Evolutionary conservation across 2,113 vertebrate species (phyloP).

Genomic region (Myiagra hebetior): DNA sequence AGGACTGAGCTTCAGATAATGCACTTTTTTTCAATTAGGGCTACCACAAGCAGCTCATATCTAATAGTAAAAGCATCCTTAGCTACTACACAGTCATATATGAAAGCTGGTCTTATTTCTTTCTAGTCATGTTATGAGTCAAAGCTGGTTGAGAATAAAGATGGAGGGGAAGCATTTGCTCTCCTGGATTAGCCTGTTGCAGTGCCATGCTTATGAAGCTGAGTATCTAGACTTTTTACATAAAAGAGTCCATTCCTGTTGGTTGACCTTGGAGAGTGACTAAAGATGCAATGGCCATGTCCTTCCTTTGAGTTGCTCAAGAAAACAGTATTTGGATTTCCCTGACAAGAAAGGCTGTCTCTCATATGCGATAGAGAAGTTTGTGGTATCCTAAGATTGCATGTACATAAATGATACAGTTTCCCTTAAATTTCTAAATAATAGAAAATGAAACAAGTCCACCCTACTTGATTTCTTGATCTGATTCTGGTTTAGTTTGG

Average conservation of each 20-base stretch:
- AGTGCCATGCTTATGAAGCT: not conserved
- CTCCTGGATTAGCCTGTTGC: not conserved
- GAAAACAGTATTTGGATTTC: not conserved
- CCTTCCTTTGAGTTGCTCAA: not conserved
- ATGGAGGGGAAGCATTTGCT: not conserved
- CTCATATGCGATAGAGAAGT: not conserved
- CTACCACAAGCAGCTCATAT: not conserved
- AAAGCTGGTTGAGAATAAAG: not conserved
- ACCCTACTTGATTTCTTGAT: constrained; percentile 26
- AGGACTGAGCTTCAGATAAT: not conserved
- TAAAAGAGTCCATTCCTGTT: not conserved
- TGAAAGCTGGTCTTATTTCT: not conserved
- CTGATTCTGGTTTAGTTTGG: constrained; percentile 62
- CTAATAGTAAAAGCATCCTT: not conserved
- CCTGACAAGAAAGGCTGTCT: not conserved
- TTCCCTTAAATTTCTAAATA: constrained; percentile 25
- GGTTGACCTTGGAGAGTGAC: not conserved
- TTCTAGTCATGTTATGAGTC: not conserved
- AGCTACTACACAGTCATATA: not conserved
- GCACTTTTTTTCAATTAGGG: not conserved
- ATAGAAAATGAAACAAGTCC: constrained; percentile 23
- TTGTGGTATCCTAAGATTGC: not conserved
- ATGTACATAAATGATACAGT: constrained; percentile 14
- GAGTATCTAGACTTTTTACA: not conserved
- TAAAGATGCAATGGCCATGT: not conserved